These are phyloP conservation scores for Acipenser transmontanus DNA, from an alignment of 2,797 vertebrate species.

Conservation along the genomic window DNA sequence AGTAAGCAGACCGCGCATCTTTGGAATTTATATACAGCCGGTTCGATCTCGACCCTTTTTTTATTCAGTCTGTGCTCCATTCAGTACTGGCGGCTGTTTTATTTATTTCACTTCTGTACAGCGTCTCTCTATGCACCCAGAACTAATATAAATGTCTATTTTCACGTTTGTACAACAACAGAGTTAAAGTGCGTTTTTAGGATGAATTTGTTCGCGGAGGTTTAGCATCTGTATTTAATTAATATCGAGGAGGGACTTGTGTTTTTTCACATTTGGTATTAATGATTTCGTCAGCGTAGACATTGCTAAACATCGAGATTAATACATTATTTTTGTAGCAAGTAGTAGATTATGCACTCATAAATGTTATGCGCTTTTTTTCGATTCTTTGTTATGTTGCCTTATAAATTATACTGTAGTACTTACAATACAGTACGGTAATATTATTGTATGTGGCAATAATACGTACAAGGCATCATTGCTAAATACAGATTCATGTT, in stretches of 20 bases:
- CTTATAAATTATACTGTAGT: no score
- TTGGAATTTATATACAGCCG: no score
- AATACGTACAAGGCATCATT: no score
- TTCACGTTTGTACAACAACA: background rate
- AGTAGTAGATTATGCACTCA: slow-evolving; percentile 2
- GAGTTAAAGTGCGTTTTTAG: no score
- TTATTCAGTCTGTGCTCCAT: background rate
- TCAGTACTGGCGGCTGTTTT: background rate
- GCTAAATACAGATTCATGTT: no score
- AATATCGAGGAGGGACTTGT: background rate
- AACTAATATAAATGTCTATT: background rate
- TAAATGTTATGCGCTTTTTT: slow-evolving; percentile 1
- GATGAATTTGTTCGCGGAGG: background rate
- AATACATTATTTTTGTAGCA: slow-evolving; percentile 17
- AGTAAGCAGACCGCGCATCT: no score
- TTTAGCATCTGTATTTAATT: background rate
- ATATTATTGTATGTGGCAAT: no score
- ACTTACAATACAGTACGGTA: no score
- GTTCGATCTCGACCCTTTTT: no score
- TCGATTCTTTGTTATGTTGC: no score
- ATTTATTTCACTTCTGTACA: slow-evolving; percentile 1
- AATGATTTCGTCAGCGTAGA: background rate
- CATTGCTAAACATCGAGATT: slow-evolving; percentile 5
- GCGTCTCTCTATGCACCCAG: background rate
- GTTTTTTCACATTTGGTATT: background rate